Base-by-base conservation (phyloP, 1,140 invertebrate genomes). In the Drosophila equinoxialis region DNA sequence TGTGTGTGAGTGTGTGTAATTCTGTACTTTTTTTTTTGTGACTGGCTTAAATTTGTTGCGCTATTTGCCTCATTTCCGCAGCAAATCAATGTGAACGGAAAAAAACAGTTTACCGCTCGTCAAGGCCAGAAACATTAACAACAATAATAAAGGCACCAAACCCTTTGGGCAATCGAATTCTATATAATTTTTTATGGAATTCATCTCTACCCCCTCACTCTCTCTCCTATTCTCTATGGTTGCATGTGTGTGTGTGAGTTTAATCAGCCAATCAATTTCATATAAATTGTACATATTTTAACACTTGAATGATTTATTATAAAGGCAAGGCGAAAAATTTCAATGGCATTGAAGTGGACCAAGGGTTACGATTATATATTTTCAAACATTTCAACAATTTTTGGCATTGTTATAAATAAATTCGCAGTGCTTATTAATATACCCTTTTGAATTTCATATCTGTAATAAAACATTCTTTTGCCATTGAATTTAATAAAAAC, bases 191-290 rank as follows among this genome's bases (percentile, higher is more conserved):
- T 65, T 23, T 8, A 30, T 48, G 45, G 7, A 20, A 48, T 10
- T 48, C 7, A 7, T 1, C 13, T 20, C 7, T 48, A 48, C 17
- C 17, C 14, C 17, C 2, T 7, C 7, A 26, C 23, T 51, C 45
- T 23, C 8, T 13, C 48, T 20, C 30, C 51, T 26, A 3, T 11
- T 14, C 11, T 61, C 17, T 58, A 13, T 68, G 30, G 6, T 30
- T 30, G 5, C 30, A 30, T 51, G 20, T 58, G 30, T 51, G 20
- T 51, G 37, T 69, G 68, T 72, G 62, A 62, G 84, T 79, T 79
- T 89, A 87, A 87, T 87, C 84, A 87, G 73, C 84, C 83, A 89
- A 87, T 87, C 83, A 89, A 83, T 89, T 87, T 71, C 77, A 51
- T 11, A 48, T 8, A 48, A n/a, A 48, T 48, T 51, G 45, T 51